Evolutionary conservation across 2,113 vertebrate species (phyloP), one percentile per base, ranked within the genome.

Genomic region (Chaenocephalus aceratus): DNA sequence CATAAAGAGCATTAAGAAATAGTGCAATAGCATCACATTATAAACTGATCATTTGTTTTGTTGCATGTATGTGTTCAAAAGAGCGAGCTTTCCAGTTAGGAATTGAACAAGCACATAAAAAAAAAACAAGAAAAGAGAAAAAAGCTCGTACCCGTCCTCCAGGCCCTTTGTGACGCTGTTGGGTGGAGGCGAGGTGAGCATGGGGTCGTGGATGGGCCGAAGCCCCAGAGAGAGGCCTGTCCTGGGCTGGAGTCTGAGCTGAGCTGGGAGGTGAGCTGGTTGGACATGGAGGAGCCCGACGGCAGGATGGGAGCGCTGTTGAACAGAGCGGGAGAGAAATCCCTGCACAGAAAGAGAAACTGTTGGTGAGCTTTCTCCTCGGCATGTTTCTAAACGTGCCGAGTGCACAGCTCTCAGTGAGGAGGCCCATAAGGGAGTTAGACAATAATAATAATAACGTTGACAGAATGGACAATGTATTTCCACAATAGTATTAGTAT

Each of bases 321-420:
- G 92, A 99, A 99, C 91, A 99, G 96, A 5, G 98, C 98, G 14
- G 98, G 98, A 10, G 97, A 99, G 95, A 99, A 99, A 92, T 99
- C 98, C 94, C 97, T 99, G 89, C 69, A 68, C 48, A 80, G 34
- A 61, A 18, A 36, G 58, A 63, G 48, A 60, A 0, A 13, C 13
- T 2, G 16, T 62, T 21, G n/a, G 3, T 23, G 41, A 2, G 44
- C n/a, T 12, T 61, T 44, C 5, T 63, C 36, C 36, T 41, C 36
- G 7, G 36, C 36, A 41, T 41, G 36, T 5, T 16, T 18, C 10
- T 45, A 2, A 4, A 14, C 16, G 1, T 34, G 57, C 15, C 8
- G 36, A 7, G 36, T 41, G 36, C 7, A 41, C 6, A 41, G 5
- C 7, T 41, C 36, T 41, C 36, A 41, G 36, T 41, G 6, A 6